Conservation (phyloP, 2,888 invertebrate genomes). For the Drosophila dives region DNA sequence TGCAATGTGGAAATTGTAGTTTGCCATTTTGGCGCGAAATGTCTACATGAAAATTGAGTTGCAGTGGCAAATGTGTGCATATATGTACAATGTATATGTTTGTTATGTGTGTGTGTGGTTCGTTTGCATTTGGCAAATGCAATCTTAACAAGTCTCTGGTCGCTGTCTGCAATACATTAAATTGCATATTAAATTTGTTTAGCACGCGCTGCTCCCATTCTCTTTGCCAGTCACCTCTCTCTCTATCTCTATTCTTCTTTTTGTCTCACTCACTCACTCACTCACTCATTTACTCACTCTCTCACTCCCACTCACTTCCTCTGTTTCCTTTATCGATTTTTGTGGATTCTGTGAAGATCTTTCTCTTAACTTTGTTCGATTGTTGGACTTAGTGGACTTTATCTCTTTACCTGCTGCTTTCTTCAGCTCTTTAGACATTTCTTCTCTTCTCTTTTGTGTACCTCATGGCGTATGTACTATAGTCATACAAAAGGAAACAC, state of each 20-base stretch:
- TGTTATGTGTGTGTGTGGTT: constrained; percentile 4
- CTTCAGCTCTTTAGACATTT: constrained; percentile 7
- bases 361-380: too few relatives aligned
- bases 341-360: too few relatives aligned
- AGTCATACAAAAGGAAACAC: constrained; percentile 23
- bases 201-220: constrained; percentile 47
- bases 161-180: constrained; percentile 70
- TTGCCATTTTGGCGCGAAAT: constrained; percentile 74
- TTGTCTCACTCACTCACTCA: neutral
- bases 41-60: constrained; percentile 68
- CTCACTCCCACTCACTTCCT: neutral
- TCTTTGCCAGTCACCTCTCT: neutral
- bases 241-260: constrained; percentile 9
- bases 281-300: neutral
- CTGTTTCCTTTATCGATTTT: too few relatives aligned
- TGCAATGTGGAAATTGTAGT: constrained; percentile 71
- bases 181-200: constrained; percentile 77
- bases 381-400: too few relatives aligned
- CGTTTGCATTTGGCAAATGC: constrained; percentile 71
- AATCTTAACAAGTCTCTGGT: constrained; percentile 64
- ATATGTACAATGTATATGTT: constrained; percentile 1
- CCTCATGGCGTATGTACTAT: constrained; percentile 72
- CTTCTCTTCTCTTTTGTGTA: constrained; percentile 25
- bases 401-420: neutral
- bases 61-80: constrained; percentile 6